Base-by-base conservation (phyloP, 2,797 vertebrate genomes). In the Dipus sagitta region DNA sequence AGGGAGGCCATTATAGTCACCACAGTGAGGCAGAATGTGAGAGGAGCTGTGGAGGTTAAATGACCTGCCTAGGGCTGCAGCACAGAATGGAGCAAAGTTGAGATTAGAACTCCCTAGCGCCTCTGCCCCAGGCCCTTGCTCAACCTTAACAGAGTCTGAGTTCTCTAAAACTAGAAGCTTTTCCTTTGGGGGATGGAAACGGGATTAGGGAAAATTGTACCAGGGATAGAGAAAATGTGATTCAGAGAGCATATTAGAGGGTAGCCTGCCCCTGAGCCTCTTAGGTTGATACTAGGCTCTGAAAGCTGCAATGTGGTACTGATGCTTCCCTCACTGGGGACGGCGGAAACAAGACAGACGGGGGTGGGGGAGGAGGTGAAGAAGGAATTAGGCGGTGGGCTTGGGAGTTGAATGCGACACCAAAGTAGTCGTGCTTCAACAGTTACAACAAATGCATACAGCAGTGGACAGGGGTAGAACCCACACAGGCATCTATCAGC, bases 61-160 rank as follows among this genome's bases (percentile, higher is more conserved):
- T 65, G 84, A 26, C 32, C 42, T 58, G 94, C 87, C 93, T 72
- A 67, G 13, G 62, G 96, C 75, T 91, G 42, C 28, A 0, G 6
- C 12, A 17, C 65, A 74, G 8, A 34, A 28, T 0, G 34, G 62
- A 94, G 62, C 32, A 17, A 68, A 80, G 15, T 0, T 28, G 75
- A 90, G 91, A 80, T 90, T 18, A 86, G 68, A 93, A 79, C 26
- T 88, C 65, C 77, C 78, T 8, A 8, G 30, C 76, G 92, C 32
- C 92, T 84, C 12, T 18, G 77, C 58, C 67, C 58, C 28, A n/a
- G 86, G 85, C 81, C 60, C 92, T 76, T 64, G 78, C 47, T 79
- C 67, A 76, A 78, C 58, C 38, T 91, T 65, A 89, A 84, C 15
- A 42, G 78, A 94, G n/a, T 24, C 58, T 1, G 30, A 65, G 58